Base-by-base conservation (phyloP, 2,113 vertebrate genomes). In the Thalassoma bifasciatum region DNA sequence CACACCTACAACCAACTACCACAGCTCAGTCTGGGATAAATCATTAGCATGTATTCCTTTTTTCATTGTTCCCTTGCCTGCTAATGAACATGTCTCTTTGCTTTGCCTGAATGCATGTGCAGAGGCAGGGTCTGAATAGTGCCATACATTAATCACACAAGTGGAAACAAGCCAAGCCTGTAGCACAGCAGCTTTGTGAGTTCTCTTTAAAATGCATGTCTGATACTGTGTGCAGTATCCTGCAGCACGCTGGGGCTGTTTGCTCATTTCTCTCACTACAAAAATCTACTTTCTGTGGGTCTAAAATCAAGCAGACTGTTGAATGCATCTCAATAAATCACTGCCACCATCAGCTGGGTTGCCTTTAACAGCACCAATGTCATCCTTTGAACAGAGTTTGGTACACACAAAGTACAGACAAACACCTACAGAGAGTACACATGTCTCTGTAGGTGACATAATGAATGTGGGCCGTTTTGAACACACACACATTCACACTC, bases 261-360 rank as follows among this genome's bases (percentile, higher is more conserved):
- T 42, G 37, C 68, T 77, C 52, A 66, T 76, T 89, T 75, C 72
- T 57, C 42, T 75, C 22, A 56, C 71, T 70, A 86, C 83, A 89
- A 87, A 81, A 79, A 84, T 75, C 42, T 38, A 60, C 50, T 68
- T 72, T 83, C 54, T 58, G 52, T 61, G 71, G 23, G 30, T 56
- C 30, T 60, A 59, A 68, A 67, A 73, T 56, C 77, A 66, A 24
- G 0, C 5, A 60, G 63, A 77, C 77, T 72, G 54, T 47, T 82
- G 65, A 89, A 84, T 86, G 70, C 61, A 85, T 85, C 69, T 78
- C 80, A 81, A 91, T 92, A 88, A 85, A 86, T 90, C 89, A 87
- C 78, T 75, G 72, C 68, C 72, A 78, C 70, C 62, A 24, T 84
- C 17, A 46, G 72, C 64, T 37, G 13, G 44, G 59, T 24, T 38